Evolutionary conservation across 2,888 invertebrate genomes (phyloP).

Genomic region (Andrena flavipes): DNA sequence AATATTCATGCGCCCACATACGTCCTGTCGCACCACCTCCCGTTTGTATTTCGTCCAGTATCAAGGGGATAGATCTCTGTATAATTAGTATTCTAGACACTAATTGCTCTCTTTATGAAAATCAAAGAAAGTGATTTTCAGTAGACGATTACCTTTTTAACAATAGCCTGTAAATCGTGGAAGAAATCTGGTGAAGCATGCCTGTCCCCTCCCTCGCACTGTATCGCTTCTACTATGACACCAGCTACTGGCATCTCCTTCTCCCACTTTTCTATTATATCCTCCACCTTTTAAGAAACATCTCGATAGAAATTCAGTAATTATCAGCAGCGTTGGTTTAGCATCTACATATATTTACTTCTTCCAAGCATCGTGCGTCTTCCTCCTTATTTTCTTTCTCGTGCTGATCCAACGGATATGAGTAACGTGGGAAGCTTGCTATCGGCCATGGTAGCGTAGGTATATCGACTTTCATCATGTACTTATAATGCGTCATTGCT

Average conservation of each 20-base stretch:
- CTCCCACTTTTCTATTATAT: constrained; percentile 89
- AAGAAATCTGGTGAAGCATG: constrained; percentile 96
- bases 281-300: constrained; percentile 87
- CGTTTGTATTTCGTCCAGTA: constrained; percentile 99
- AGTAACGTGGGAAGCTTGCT: constrained; percentile 48
- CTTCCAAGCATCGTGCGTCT: constrained; percentile 38
- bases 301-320: neutral
- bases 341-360: constrained; percentile 29
- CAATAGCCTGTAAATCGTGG: constrained; percentile 91
- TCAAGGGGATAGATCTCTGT: constrained; percentile 70
- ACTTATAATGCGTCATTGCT: constrained; percentile 46
- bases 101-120: neutral
- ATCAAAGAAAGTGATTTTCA: neutral
- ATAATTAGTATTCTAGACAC: neutral
- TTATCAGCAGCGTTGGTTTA: neutral
- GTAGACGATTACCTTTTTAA: constrained; percentile 87
- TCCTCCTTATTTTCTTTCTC: constrained; percentile 50
- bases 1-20: constrained; percentile 98
- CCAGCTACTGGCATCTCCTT: constrained; percentile 93
- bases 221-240: constrained; percentile 97
- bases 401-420: constrained; percentile 44
- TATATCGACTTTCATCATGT: constrained; percentile 46
- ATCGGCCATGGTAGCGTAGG: constrained; percentile 57
- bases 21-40: constrained; percentile 98
- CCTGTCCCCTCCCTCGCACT: constrained; percentile 98